A percentile compares a stretch with the other conserved stretches of the same genome.
These are phyloP conservation scores for Protosalanx chinensis DNA, from an alignment of 2,797 vertebrate genomes.

Conservation along the genomic window DNA sequence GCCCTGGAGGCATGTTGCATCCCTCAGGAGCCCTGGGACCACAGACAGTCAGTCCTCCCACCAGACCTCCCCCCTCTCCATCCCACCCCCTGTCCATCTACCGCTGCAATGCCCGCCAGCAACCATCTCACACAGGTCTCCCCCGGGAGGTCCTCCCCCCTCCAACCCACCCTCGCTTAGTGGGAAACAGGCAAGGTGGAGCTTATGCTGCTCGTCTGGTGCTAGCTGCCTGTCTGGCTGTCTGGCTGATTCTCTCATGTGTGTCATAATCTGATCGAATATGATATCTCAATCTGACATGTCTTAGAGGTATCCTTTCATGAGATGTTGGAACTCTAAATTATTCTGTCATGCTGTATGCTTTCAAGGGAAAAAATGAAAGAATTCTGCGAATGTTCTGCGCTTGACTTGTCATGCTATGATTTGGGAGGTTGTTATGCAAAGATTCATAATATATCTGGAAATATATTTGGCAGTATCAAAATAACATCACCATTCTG, in stretches of 20 bases:
- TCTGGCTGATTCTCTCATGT: constrained; percentile 55
- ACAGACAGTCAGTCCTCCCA: constrained; percentile 31
- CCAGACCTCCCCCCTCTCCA: not conserved
- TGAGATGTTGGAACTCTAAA: too few species aligned
- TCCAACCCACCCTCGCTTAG: constrained; percentile 36
- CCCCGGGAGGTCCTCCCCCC: constrained; percentile 51
- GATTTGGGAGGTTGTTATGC: not conserved
- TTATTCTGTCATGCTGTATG: not conserved
- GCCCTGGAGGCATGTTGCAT: constrained; percentile 70
- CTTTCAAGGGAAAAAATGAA: not conserved
- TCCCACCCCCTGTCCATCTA: constrained; percentile 46
- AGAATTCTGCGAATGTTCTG: not conserved
- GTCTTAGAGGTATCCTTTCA: not conserved
- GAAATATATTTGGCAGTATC: not conserved
- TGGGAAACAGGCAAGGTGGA: constrained; percentile 59
- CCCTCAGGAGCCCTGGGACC: constrained; percentile 59
- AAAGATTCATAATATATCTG: not conserved
- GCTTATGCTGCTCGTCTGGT: constrained; percentile 53
- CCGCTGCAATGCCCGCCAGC: constrained; percentile 54
- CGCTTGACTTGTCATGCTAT: not conserved
- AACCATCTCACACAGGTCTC: constrained; percentile 60
- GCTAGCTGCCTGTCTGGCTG: constrained; percentile 35
- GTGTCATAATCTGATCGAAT: constrained; percentile 49
- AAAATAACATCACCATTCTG: not conserved
- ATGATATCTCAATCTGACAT: constrained; percentile 56